Conservation (phyloP, 2,888 invertebrate genomes). For the Panopea generosa region DNA sequence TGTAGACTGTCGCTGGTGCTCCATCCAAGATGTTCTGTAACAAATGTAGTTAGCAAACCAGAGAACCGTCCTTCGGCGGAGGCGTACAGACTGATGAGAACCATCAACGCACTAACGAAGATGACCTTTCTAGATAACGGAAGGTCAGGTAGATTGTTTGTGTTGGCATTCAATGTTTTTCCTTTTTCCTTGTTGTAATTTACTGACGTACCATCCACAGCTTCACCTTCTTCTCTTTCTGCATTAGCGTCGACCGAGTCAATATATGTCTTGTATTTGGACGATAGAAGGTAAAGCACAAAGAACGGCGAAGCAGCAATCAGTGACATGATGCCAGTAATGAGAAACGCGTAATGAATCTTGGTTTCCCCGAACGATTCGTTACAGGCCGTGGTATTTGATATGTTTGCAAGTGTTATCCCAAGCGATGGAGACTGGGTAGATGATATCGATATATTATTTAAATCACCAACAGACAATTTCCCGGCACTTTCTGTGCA, state of each 20-base stretch:
- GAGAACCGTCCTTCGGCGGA: slow-evolving; percentile 84
- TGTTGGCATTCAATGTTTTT: slow-evolving; percentile 19
- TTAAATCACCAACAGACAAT: too few relatives aligned
- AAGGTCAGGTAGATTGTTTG: slow-evolving; percentile 19
- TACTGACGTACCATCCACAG: too few relatives aligned
- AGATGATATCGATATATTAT: too few relatives aligned
- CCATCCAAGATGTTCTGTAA: slow-evolving; percentile 79
- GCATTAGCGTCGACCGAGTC: not conserved
- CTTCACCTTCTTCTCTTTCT: not conserved
- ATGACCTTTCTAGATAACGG: slow-evolving; percentile 59
- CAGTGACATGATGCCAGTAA: slow-evolving; percentile 17
- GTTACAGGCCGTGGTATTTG: slow-evolving; percentile 3
- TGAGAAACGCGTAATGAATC: slow-evolving; percentile 35
- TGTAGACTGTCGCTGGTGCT: slow-evolving; percentile 77
- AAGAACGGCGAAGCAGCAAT: slow-evolving; percentile 43
- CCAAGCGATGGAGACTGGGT: too few relatives aligned
- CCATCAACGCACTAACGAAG: slow-evolving; percentile 77
- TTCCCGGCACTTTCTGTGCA: too few relatives aligned
- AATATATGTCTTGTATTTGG: slow-evolving; percentile 15
- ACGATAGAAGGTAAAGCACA: slow-evolving; percentile 18
- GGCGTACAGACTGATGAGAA: slow-evolving; percentile 83
- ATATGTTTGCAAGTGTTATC: too few relatives aligned
- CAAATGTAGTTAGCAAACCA: slow-evolving; percentile 82
- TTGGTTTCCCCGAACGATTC: slow-evolving; percentile 40
- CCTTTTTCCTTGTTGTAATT: too few relatives aligned